Base-by-base conservation (phyloP, 2,888 invertebrate species). In the Caenorhabditis wallacei region DNA sequence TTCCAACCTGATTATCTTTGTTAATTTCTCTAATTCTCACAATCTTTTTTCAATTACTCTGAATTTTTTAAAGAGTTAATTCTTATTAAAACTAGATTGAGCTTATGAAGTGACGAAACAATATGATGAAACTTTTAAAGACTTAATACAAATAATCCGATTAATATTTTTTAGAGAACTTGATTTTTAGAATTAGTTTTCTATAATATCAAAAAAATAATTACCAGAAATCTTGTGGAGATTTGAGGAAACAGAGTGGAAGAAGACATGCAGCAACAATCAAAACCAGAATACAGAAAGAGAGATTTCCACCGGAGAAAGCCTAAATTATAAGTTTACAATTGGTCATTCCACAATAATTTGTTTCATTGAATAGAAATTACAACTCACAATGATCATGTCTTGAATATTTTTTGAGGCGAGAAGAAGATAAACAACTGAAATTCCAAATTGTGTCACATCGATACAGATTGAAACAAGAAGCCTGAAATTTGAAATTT, bases 221-320 rank as follows among this genome's bases (percentile, higher is more conserved):
- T 69, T 56, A 88, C 91, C 91, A 91, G 84, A 91, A 91, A 78
- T 91, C 91, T 54, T 89, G 86, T 10, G 91, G 91, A 2, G 90
- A 90, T 75, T 91, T 91, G 48, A 91, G 82, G 80, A 91, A 89
- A 7, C 86, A 87, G n/a, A 91, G 72, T 26, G 91, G 91, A 16
- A 90, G 83, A 24, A 91, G 88, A 30, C 85, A 80, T 30, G 87
- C 81, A 35, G 90, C 90, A 22, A 91, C 82, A 57, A 90, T 87
- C 10, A 91, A 72, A 18, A 91, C 75, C 30, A 91, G 87, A 11
- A 86, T 78, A 82, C 91, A 91, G 86, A 87, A 90, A 18, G 86
- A 85, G 59, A 88, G 78, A 54, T 85, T 74, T 43, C 76, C 72
- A 5, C 76, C 80, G 72, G 84, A 75, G 81, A 88, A 87, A 0